Base-by-base conservation (phyloP, 2,888 invertebrate genomes). In the Eristalinus aeneus region DNA sequence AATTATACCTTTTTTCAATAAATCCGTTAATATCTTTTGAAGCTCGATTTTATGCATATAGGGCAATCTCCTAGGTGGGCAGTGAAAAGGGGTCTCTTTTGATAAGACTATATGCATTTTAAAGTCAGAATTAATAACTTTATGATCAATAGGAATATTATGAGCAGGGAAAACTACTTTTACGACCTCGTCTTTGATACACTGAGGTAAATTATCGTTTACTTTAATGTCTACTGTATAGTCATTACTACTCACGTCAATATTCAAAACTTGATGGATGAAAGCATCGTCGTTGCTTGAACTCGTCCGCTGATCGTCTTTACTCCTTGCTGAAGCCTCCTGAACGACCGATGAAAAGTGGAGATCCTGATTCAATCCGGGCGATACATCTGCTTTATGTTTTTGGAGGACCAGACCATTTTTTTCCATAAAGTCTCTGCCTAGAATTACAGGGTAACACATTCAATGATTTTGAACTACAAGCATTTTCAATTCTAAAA, bases 121-220 rank as follows among this genome's bases (percentile, higher is more conserved):
- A 56, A 9, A 56, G 22, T 16, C 56, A n/a, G 5, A 12, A 2
- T 6, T 34, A 53, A 0, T 11, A 10, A 9, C 1, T n/a, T 46
- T 71, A 5, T 63, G 27, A 39, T 56, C n/a, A n/a, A n/a, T n/a
- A n/a, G n/a, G n/a, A n/a, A n/a, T n/a, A n/a, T n/a, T n/a, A n/a
- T n/a, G n/a, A n/a, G n/a, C n/a, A n/a, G n/a, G n/a, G n/a, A n/a
- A n/a, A n/a, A n/a, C n/a, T n/a, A n/a, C n/a, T n/a, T 63, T n/a
- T 34, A 54, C 67, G 32, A 79, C 16, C 11, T 32, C 36, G 16
- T 61, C 12, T 27, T 78, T 67, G 61, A 81, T 27, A n/a, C 1
- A 20, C n/a, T 69, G 22, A 20, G 36, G 32, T 46, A 65, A 22
- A 36, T 56, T 31, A 3, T 64, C 32, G 46, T 78, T 78, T 12